Base-by-base conservation (phyloP, 2,797 vertebrate genomes). In the Sparus aurata region DNA sequence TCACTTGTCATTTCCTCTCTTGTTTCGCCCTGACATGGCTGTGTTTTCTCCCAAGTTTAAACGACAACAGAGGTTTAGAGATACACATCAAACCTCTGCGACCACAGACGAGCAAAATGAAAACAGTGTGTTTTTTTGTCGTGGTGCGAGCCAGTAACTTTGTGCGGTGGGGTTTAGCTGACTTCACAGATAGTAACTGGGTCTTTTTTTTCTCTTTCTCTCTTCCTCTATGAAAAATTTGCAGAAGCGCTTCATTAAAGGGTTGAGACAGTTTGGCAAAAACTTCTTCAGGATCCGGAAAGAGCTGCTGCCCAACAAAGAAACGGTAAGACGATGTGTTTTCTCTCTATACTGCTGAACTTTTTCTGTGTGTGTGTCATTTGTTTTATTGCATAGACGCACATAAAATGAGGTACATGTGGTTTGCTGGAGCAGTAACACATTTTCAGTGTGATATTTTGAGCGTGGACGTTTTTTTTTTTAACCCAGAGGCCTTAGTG, bases 251-350 rank as follows among this genome's bases (percentile, higher is more conserved):
- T 99, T 99, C 93, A 98, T 99, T 94, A 99, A 99, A 94, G 98
- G 98, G 43, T 94, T 99, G 87, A 93, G 98, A 91, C 98, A 99
- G 92, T 99, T 99, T 87, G 98, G 98, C 90, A 99, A 99, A 96
- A 99, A 99, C 97, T 99, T 99, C 96, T 99, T 99, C 96, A 96
- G 98, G 95, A 99, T 99, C 94, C 96, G 98, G 86, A 99, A 99
- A 95, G 98, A 99, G 93, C 95, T 99, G 91, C 97, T 99, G 84
- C 98, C 98, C 87, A 99, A 96, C 96, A 99, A 99, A 96, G 98
- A 99, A 93, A 99, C 98, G 43, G 98, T 99, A 93, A 96, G 97
- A 94, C 77, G 58, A 57, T 85, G 80, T 83, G 23, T 73, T 70
- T 79, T 27, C 12, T 65, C 38, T 43, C 20, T 82, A 3, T 53